Evolutionary conservation across 1,140 invertebrate species (phyloP).

Genomic region (Pachyrhynchus sulphureomaculatus): DNA sequence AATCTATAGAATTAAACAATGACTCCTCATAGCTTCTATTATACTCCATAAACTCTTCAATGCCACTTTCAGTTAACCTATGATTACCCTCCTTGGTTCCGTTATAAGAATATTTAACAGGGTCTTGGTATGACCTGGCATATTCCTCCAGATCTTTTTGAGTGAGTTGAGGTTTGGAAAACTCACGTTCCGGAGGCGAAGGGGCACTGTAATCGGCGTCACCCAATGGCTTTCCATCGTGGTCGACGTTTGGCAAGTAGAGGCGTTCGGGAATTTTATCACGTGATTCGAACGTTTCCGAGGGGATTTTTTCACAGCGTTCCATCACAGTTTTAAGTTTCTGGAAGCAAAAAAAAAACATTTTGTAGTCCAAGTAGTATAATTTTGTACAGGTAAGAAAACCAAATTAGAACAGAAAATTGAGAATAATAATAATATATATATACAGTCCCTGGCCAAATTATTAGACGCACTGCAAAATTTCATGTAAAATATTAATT

Average conservation of each 20-base stretch:
- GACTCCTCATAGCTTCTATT: slow-evolving; percentile 55
- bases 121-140: slow-evolving; percentile 62
- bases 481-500: too few relatives aligned
- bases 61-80: slow-evolving; percentile 34
- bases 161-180: slow-evolving; percentile 58
- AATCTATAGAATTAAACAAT: slow-evolving; percentile 40
- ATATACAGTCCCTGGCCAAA: too few relatives aligned
- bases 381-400: too few relatives aligned
- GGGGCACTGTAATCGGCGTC: slow-evolving; percentile 73
- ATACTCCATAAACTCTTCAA: slow-evolving; percentile 53
- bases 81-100: slow-evolving; percentile 17
- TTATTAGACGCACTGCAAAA: too few relatives aligned
- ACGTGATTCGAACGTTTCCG: slow-evolving; percentile 62
- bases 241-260: slow-evolving; percentile 64
- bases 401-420: too few relatives aligned
- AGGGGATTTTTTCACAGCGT: slow-evolving; percentile 69
- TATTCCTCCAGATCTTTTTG: slow-evolving; percentile 73
- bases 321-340: slow-evolving; percentile 73
- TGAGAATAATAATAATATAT: too few relatives aligned
- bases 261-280: slow-evolving; percentile 52
- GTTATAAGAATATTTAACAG: slow-evolving; percentile 29
- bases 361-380: too few relatives aligned
- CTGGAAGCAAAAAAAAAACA: slow-evolving; percentile 52
- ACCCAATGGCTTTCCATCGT: slow-evolving; percentile 63
- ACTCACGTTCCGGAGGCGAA: slow-evolving; percentile 73